Conservation (phyloP, 92 coral and sea anemone species). For the Virgularia gustaviana region DNA sequence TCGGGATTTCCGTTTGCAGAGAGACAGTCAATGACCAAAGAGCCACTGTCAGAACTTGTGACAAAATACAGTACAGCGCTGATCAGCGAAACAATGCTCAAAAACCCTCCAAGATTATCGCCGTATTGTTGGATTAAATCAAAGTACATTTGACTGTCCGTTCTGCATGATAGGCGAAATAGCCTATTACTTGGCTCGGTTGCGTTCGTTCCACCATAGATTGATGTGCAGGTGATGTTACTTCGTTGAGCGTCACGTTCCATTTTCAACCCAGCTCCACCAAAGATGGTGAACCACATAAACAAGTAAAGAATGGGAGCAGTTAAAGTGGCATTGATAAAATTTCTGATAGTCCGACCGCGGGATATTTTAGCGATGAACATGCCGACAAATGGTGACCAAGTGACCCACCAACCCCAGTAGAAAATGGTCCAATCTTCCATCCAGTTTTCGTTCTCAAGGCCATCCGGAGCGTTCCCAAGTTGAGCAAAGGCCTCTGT, state of each 20-base stretch:
- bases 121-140: constrained; percentile 52
- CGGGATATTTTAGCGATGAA: constrained; percentile 55
- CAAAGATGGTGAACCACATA: constrained; percentile 53
- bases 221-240: constrained; percentile 32
- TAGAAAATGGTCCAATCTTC: constrained; percentile 54
- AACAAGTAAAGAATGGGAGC: constrained; percentile 42
- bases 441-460: constrained; percentile 39
- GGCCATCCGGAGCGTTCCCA: constrained; percentile 55
- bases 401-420: constrained; percentile 60
- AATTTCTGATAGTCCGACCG: constrained; percentile 46
- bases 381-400: constrained; percentile 58
- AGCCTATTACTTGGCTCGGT: constrained; percentile 37
- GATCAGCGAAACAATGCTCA: constrained; percentile 60
- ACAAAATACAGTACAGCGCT: constrained; percentile 76
- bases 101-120: constrained; percentile 51
- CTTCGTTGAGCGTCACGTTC: constrained; percentile 48
- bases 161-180: constrained; percentile 45
- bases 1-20: constrained; percentile 84
- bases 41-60: constrained; percentile 91
- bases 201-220: constrained; percentile 34
- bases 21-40: constrained; percentile 73
- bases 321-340: constrained; percentile 45
- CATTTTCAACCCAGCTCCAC: constrained; percentile 56
- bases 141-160: constrained; percentile 45
- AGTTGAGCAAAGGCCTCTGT: constrained; percentile 57